Base-by-base conservation (phyloP, 2,888 invertebrate species). In the Mamestra brassicae region DNA sequence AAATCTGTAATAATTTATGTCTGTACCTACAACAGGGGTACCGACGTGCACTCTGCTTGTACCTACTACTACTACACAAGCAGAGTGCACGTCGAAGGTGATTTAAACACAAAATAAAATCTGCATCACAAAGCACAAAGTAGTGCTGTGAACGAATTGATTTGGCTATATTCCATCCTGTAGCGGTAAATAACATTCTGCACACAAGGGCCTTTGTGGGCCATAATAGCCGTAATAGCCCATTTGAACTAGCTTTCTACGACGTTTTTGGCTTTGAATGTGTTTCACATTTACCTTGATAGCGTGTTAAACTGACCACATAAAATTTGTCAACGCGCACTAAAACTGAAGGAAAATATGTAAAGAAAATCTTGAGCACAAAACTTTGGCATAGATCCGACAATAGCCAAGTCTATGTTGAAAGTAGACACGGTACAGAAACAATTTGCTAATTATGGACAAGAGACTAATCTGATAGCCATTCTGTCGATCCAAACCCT, bases 101-200 rank as follows among this genome's bases (percentile, higher is more conserved):
- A 71, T 26, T 55, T 38, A 60, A 38, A 65, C 4, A 8, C 17
- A n/a, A 69, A 50, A 70, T 52, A 57, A 72, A 57, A 80, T 50
- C 52, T 38, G 15, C 15, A 55, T 58, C 63, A 45, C 10, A 36
- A 70, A 45, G 50, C 69, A 57, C 17, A 34, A 26, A 66, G 60
- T 57, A 77, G 38, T 68, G 55, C 17, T 57, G 52, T 34, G 7
- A 42, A 47, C 8, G n/a, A 77, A 62, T 42, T 72, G 3, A 42
- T 47, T 69, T 74, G 84, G 74, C 83, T 71, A 83, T 54, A 61
- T 68, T 78, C 78, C 83, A 79, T 55, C 42, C 71, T 65, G 57
- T 58, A 73, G 52, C 47, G 50, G 36, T 72, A 75, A 67, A 80
- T 80, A 64, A 67, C 55, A 63, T 62, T 62, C 71, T 72, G 68